Evolutionary conservation across 2,797 vertebrate species (phyloP), one percentile per base, ranked within the genome.

Genomic region (Sebastes melanostomus): DNA sequence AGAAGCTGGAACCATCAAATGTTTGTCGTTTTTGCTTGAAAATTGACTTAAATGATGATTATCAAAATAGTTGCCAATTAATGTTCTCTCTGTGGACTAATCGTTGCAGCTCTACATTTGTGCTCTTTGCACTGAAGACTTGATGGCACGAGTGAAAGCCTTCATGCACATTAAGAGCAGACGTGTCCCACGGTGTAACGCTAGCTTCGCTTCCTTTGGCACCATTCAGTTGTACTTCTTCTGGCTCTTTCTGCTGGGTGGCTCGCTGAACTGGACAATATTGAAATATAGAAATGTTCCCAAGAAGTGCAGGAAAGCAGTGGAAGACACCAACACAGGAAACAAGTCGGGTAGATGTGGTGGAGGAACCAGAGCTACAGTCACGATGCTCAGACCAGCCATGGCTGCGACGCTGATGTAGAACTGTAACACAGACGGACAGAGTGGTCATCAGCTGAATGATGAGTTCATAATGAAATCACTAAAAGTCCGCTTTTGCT

Each of bases 241-340:
- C 86, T 95, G 96, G 81, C 73, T 94, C 91, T 91, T 96, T 75
- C 77, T 95, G 38, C 78, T 93, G 60, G 80, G 91, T 3, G 93
- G 90, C 66, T 96, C 94, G 74, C 94, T 97, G 79, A 98, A 94
- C 72, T 97, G 94, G 65, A 99, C 72, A 0, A 97, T 5, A 59
- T 97, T 98, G 76, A 99, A 99, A 85, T 99, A 97, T 1, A 96
- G 0, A 77, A 96, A 89, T 70, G 95, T 96, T 4, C 96, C 93
- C 24, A 98, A 50, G 75, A 99, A 98, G 62, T 98, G 97, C 24
- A 95, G 58, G 80, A 96, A 99, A 81, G 98, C 96, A 4, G 96
- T 59, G 1, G 88, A 4, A 0, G 98, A 98, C 72, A 99, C 95
- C 3, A 97, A 67, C n/a, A 99, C 91, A 0, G 98, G 95, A 92